Evolutionary conservation across 2,113 vertebrate genomes (phyloP), one percentile per base, ranked within the genome.

Genomic region (Rhombomys opimus): DNA sequence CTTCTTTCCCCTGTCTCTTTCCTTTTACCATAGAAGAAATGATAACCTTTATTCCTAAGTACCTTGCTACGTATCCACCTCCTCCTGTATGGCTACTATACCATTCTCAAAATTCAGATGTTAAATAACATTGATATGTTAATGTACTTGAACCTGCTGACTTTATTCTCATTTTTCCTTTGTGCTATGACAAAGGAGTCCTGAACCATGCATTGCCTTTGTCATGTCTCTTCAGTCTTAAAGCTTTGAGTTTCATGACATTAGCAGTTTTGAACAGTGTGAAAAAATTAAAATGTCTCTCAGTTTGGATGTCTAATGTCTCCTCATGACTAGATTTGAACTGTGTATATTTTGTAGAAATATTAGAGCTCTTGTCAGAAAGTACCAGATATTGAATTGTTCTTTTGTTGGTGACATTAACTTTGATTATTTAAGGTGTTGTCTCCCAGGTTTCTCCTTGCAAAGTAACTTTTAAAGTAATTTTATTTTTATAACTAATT

Each of bases 21-120:
- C 20, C 13, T 57, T 61, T 35, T 81, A 41, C 59, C 61, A 57
- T 57, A 65, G 7, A 15, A 87, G 27, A 14, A 7, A 46, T 82
- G 50, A 59, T 82, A 75, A 17, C 73, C 15, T 91, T 93, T 94
- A 67, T 7, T 89, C 78, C 70, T 76, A 52, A 91, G 41, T 82
- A 68, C 68, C 50, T 82, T 25, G 35, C 0, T 68, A 15, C n/a
- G 75, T 76, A 61, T 87, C 63, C 22, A 87, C 20, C 35, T 93
- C 78, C 72, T 93, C 7, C 90, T 90, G 22, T 4, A 32, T 91
- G 80, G 73, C 17, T 52, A 22, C 22, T 5, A 38, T 89, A 52
- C 14, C 30, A 4, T 57, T 89, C 3, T 68, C 78, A 84, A 68
- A 85, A 38, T 77, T 61, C 38, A 52, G 86, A 88, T n/a, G 61